Percentiles rank a stretch among this genome's conserved stretches.
Conservation (phyloP, 1,140 invertebrate species). For the Sitodiplosis mosellana region DNA sequence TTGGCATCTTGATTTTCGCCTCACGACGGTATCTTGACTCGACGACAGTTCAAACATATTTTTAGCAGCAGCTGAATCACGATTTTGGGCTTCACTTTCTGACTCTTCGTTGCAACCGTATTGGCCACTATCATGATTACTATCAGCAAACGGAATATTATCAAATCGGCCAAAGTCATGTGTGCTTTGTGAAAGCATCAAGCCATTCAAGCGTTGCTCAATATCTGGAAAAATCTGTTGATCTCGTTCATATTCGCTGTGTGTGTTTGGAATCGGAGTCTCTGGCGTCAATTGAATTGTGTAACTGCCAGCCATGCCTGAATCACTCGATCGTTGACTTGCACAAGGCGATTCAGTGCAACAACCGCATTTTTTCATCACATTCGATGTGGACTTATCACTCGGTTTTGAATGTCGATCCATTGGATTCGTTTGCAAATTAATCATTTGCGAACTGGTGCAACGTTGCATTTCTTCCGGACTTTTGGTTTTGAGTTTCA, state of each 20-base stretch:
- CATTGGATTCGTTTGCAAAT: conserved; percentile 11
- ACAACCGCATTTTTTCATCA: conserved; percentile 32
- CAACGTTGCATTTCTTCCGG: conserved; percentile 19
- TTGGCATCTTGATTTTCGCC: neutral
- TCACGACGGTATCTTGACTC: neutral
- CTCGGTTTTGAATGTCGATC: neutral
- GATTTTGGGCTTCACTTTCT: conserved; percentile 3
- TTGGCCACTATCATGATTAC: conserved; percentile 7
- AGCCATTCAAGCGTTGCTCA: neutral
- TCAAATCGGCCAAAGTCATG: conserved; percentile 14
- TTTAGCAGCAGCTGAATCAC: conserved; percentile 3
- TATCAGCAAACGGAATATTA: conserved; percentile 15
- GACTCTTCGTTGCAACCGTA: neutral
- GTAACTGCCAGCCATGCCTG: conserved; percentile 61
- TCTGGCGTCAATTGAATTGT: conserved; percentile 42
- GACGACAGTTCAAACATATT: neutral
- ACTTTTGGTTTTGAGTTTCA: conserved; percentile 20
- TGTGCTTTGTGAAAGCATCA: neutral
- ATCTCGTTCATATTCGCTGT: conserved; percentile 4
- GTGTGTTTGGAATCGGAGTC: conserved; percentile 13
- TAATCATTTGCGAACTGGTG: conserved; percentile 28
- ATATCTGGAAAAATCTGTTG: neutral
- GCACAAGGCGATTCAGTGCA: conserved; percentile 36
- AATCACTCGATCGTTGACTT: conserved; percentile 52
- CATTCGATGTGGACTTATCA: neutral